A percentile compares a stretch with the other conserved stretches of the same genome.
Evolutionary conservation across 2,888 invertebrate species (phyloP).

Genomic region (Eupithecia dodoneata): DNA sequence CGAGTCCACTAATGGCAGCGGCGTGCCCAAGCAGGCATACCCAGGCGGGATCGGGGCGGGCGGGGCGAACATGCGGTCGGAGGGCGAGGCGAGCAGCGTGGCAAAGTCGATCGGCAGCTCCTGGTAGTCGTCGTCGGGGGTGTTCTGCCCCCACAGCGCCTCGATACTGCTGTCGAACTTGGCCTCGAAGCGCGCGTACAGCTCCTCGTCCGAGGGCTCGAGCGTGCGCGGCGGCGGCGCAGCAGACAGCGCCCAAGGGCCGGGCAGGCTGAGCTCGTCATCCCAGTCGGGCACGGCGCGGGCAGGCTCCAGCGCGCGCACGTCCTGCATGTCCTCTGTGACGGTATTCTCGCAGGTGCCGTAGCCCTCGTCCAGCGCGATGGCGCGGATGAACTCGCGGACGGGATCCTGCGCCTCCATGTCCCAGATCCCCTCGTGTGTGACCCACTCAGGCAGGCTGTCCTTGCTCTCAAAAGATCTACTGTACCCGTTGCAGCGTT

Average conservation of each 20-base stretch:
- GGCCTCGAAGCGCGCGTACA: slow-evolving; percentile 85
- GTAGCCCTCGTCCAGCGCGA: slow-evolving; percentile 80
- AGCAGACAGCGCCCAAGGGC: slow-evolving; percentile 69
- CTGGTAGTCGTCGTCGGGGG: slow-evolving; percentile 83
- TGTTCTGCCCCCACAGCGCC: slow-evolving; percentile 86
- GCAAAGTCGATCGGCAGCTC: slow-evolving; percentile 86
- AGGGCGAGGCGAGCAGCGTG: slow-evolving; percentile 84
- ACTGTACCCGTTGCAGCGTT: slow-evolving; percentile 66
- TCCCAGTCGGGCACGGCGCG: slow-evolving; percentile 72
- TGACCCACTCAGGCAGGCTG: slow-evolving; percentile 81
- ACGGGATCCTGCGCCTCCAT: slow-evolving; percentile 80
- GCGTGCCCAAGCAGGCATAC: slow-evolving; percentile 53
- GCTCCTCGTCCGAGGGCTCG: slow-evolving; percentile 77
- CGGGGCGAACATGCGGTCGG: slow-evolving; percentile 77
- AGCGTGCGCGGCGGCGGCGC: slow-evolving; percentile 62
- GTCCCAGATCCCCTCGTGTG: slow-evolving; percentile 81
- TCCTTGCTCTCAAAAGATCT: slow-evolving; percentile 76
- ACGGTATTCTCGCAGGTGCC: slow-evolving; percentile 81
- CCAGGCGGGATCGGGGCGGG: slow-evolving; percentile 66
- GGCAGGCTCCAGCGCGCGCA: slow-evolving; percentile 51
- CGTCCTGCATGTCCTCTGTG: slow-evolving; percentile 66
- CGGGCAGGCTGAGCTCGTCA: slow-evolving; percentile 64
- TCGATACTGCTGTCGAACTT: slow-evolving; percentile 88
- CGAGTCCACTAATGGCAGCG: slow-evolving; percentile 51
- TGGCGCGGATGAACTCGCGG: slow-evolving; percentile 77